Evolutionary conservation across 1,140 invertebrate genomes (phyloP), one percentile per base, ranked within the genome.

Genomic region (Drosophila kepulauana): DNA sequence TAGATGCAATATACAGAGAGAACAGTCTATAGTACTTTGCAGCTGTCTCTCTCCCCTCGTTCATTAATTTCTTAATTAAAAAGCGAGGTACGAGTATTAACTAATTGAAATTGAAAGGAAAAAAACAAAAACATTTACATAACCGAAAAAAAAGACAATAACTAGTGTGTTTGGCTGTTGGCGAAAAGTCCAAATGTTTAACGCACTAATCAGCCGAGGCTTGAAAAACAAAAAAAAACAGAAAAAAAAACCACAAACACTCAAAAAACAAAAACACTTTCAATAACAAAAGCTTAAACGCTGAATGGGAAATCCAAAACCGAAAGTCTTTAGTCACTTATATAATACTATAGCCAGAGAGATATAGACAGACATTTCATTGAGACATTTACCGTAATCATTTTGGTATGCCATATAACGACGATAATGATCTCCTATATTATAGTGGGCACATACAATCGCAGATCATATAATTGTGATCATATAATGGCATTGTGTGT

Each of bases 271-370:
- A 52, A 52, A 41, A 62, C 33, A 73, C 35, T 79, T 79, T 80
- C 66, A 89, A 80, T 82, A 88, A 87, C 82, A 87, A 88, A 84
- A 46, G 65, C 59, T 16, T n/a, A 67, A 79, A 74, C 51, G 30
- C 33, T 67, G 30, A 72, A 77, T 77, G 58, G 49, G 51, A 77
- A 77, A 61, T 30, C 13, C 13, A 69, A 70, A 61, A 74, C 46
- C 54, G 69, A 77, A 77, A 77, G 70, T 77, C 61, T 49, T 41
- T 43, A 11, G 45, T 20, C 45, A 13, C 66, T 75, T 75, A 74
- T 49, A 59, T 62, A 77, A 77, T 30, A 61, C 35, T 52, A 52
- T 16, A 16, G 25, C 16, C 10, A 38, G 2, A 38, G 2, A 38
- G 35, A 1, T 38, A 38, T 38, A 38, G 35, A 1, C 16, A 62